Evolutionary conservation across 37 sponge, comb jelly and placozoan species (phyloP), one percentile per base, ranked within the genome.

Genomic region (Hormiphora californensis): DNA sequence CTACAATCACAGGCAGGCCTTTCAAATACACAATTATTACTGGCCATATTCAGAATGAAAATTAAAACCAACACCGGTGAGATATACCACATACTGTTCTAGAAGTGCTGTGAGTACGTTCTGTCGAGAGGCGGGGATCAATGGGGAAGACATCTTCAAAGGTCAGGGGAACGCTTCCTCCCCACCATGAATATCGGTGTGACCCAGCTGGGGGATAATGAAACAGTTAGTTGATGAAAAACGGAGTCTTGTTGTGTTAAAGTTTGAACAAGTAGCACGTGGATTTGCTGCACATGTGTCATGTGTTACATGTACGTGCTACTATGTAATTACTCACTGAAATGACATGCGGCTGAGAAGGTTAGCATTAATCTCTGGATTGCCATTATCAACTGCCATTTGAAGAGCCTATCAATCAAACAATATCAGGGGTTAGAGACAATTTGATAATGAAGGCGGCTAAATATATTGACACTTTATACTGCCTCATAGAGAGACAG

Each of bases 31-130:
- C 53, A 49, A 49, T 17, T 49, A 17, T 49, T 49, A 49, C 9
- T 49, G n/a, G n/a, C n/a, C n/a, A n/a, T n/a, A n/a, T n/a, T n/a
- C n/a, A n/a, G n/a, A n/a, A n/a, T n/a, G n/a, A n/a, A n/a, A n/a
- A n/a, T n/a, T n/a, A n/a, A n/a, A n/a, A n/a, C n/a, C n/a, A n/a
- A n/a, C n/a, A n/a, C n/a, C n/a, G n/a, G n/a, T n/a, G n/a, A n/a
- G n/a, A n/a, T n/a, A n/a, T n/a, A n/a, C n/a, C n/a, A n/a, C n/a
- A 49, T 5, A 67, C 68, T 67, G 68, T 34, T 67, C 68, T 5
- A 67, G 68, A 4, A 67, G 68, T 67, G 68, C 68, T 28, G 68
- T 67, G 2, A 67, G 68, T 15, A n/a, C 68, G 32, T 67, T 67
- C 68, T 36, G 38, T 67, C 35, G 31, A 5, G 9, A 67, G 38